Conservation (phyloP, 1,140 invertebrate species). For the Bombus waltoni region DNA sequence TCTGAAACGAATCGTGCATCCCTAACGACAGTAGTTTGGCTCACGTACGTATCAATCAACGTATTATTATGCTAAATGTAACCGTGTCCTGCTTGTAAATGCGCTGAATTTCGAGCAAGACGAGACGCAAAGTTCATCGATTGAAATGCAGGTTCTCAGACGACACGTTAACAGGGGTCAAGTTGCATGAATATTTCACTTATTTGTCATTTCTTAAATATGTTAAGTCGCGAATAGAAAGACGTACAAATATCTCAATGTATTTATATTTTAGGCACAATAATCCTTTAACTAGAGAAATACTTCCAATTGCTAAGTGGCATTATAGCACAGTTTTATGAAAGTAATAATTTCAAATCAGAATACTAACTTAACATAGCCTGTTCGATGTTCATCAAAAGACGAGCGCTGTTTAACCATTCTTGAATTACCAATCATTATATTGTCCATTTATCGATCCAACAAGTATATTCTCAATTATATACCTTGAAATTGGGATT, state of each 20-base stretch:
- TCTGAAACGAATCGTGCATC: constrained; percentile 41
- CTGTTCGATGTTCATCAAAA: too few relatives aligned
- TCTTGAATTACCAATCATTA: neutral
- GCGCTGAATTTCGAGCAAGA: constrained; percentile 23
- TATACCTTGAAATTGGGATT: constrained; percentile 40
- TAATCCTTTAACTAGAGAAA: neutral
- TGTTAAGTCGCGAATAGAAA: neutral
- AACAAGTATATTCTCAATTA: constrained; percentile 26
- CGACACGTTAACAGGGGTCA: neutral
- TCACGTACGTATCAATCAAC: constrained; percentile 55
- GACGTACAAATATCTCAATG: neutral
- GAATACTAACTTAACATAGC: too few relatives aligned
- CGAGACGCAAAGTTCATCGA: constrained; percentile 10
- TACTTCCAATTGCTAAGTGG: neutral
- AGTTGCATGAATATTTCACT: neutral
- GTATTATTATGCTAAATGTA: constrained; percentile 52
- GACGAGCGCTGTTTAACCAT: neutral
- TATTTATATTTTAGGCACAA: neutral
- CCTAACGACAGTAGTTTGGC: constrained; percentile 44
- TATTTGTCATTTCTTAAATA: neutral
- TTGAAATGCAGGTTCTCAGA: neutral
- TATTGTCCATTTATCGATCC: neutral
- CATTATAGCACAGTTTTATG: too few relatives aligned
- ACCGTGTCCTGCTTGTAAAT: constrained; percentile 26
- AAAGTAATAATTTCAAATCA: too few relatives aligned